phyloP scores from a whole-genome alignment of 2,888 invertebrate genomes.

The Andrena bucephala region DNA sequence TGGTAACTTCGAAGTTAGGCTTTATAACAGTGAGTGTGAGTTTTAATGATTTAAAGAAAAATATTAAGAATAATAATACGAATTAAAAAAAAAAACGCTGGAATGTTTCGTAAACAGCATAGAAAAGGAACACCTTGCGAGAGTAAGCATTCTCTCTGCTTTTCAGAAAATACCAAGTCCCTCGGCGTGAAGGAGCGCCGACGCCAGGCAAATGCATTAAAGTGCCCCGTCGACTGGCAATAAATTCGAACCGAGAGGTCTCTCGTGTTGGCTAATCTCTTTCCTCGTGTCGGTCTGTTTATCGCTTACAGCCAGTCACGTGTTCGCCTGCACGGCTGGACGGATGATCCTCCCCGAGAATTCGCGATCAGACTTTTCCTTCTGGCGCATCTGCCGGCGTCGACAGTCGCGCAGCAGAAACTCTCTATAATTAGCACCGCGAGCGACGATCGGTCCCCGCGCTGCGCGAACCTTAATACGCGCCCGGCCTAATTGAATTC shows the following conservation, averaged over 20 bases:
- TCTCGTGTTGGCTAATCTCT: neutral
- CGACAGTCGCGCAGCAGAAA: neutral
- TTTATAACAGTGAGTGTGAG: too few relatives aligned
- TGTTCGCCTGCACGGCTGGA: neutral
- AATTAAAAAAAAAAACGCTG: too few relatives aligned
- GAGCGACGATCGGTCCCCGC: neutral
- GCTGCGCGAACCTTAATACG: neutral
- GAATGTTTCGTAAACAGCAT: too few relatives aligned
- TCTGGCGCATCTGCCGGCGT: neutral
- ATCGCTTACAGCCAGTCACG: neutral
- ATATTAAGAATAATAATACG: too few relatives aligned
- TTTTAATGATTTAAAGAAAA: too few relatives aligned
- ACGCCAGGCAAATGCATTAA: neutral
- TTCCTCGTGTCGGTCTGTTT: conserved; percentile 16
- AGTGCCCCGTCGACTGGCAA: neutral
- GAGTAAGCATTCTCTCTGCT: too few relatives aligned
- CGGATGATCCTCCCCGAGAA: conserved; percentile 10
- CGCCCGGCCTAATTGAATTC: conserved; percentile 6
- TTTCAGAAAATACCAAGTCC: too few relatives aligned
- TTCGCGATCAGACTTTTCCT: conserved; percentile 20
- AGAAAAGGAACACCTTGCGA: too few relatives aligned
- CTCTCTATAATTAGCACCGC: conserved; percentile 14
- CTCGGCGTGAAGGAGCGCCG: too few relatives aligned
- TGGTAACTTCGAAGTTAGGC: too few relatives aligned
- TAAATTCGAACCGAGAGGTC: neutral